A percentile compares a stretch with the other conserved stretches of the same genome.
Conservation (phyloP, 1,140 invertebrate genomes). For the Saccostrea cuccullata region DNA sequence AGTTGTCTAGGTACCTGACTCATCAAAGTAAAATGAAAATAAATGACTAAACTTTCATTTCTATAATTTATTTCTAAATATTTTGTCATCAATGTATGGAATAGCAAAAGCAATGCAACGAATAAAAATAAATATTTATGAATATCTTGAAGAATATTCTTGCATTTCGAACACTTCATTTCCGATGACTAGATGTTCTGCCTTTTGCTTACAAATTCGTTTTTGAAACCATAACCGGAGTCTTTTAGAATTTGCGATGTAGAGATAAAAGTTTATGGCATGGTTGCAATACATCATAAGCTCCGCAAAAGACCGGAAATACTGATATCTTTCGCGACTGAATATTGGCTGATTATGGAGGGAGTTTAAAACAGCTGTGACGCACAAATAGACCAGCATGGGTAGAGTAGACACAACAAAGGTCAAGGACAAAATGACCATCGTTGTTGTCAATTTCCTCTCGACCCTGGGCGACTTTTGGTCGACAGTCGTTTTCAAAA, state of each 20-base stretch:
- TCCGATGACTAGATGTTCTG: not conserved
- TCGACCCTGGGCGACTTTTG: not conserved
- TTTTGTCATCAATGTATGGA: too few species aligned
- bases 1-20: too few species aligned
- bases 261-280: slow-evolving; percentile 6
- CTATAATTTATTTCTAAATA: too few species aligned
- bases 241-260: not conserved
- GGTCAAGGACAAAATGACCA: slow-evolving; percentile 17
- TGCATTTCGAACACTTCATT: not conserved
- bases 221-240: not conserved
- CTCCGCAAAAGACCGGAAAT: slow-evolving; percentile 13
- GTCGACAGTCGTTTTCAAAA: not conserved
- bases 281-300: not conserved
- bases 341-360: not conserved
- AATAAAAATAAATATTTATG: not conserved
- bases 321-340: slow-evolving; percentile 12
- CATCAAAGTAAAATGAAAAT: too few species aligned
- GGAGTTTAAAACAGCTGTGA: not conserved
- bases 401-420: not conserved
- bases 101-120: too few species aligned
- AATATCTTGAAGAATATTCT: slow-evolving; percentile 7
- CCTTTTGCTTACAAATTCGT: not conserved
- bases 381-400: not conserved
- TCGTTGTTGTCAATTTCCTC: not conserved
- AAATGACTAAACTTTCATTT: too few species aligned